Evolutionary conservation across 2,888 invertebrate genomes (phyloP), one percentile per base, ranked within the genome.

Genomic region (Cantharis nigra): DNA sequence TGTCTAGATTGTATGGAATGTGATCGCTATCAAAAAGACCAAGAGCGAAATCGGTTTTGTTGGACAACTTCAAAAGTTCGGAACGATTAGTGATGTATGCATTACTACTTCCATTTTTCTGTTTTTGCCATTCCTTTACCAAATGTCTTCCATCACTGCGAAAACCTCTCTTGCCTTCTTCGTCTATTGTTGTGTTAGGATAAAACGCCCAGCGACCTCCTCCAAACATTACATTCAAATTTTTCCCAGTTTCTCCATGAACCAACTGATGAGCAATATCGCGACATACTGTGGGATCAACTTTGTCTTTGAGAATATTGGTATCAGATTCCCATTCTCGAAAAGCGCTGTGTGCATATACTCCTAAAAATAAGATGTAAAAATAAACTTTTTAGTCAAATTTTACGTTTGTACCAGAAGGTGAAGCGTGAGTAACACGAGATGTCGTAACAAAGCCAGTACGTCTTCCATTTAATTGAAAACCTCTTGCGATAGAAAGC

Each of bases 261-360:
- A 96, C 87, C 10, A 96, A 89, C 84, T 96, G 96, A 71, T 91
- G 90, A 0, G 95, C 95, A 77, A 96, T 95, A 83, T 96, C 96
- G 69, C 89, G 88, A 86, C 95, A 95, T 2, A 89, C 89, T 13
- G 89, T 85, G 0, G 90, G 85, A 79, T 92, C 89, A 28, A 87
- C 87, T 11, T 91, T 90, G 20, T 89, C 89, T 0, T 87, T 84
- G 0, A 90, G 87, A 0, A 94, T 85, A 33, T 93, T 91, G 0
- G 88, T 89, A 82, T 95, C 95, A 16, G 90, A 91, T 86, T 96
- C 95, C 92, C 94, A 95, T 83, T 94, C 91, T 0, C 95, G 89
- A 79, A 93, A 91, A 0, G 94, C 92, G 0, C 91, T 90, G 84
- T 95, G 94, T 0, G 95, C 95, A 85, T 94, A 95, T 0, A 92